Evolutionary conservation across 2,888 invertebrate genomes (phyloP), one percentile per base, ranked within the genome.

Genomic region (Gisinianus flammeolus): DNA sequence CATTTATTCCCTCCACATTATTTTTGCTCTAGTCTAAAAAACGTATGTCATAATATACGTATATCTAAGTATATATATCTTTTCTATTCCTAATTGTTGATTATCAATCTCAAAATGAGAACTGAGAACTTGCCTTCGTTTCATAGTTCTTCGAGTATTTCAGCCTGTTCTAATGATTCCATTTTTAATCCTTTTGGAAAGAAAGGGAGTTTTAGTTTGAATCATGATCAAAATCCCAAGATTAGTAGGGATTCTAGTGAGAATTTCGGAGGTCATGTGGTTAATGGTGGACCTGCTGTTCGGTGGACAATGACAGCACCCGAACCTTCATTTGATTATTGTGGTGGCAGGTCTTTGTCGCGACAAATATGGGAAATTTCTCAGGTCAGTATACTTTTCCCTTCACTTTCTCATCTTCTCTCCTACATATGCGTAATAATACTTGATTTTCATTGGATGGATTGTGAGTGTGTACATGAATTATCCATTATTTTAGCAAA

Each of bases 61-160:
- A n/a, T n/a, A n/a, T n/a, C n/a, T n/a, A n/a, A n/a, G n/a, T n/a
- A n/a, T n/a, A n/a, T n/a, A n/a, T n/a, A n/a, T n/a, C n/a, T 67
- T 28, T 31, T 16, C 30, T n/a, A 16, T 10, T 68, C 44, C 19
- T 19, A 33, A 19, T 33, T 16, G 26, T 8, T 22, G 30, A 28
- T 19, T 68, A n/a, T n/a, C n/a, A n/a, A n/a, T n/a, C n/a, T 68
- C 24, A 73, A 2, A 28, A 73, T 73, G 73, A 58, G 64, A 30
- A 64, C 62, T 10, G 58, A 73, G 30, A 10, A 22, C 3, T 26
- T 73, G 2, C 62, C 19, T 16, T 73, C 73, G 22, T 16, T 73
- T n/a, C n/a, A 24, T 28, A 62, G 62, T 33, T 26, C 64, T 10
- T 35, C 56, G 1, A 73, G 73, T 62, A 24, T 73, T 33, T 24